A percentile compares a stretch with the other conserved stretches of the same genome.
These are phyloP conservation scores for Nannospalax galili DNA, from an alignment of 2,113 vertebrate species.

Conservation along the genomic window DNA sequence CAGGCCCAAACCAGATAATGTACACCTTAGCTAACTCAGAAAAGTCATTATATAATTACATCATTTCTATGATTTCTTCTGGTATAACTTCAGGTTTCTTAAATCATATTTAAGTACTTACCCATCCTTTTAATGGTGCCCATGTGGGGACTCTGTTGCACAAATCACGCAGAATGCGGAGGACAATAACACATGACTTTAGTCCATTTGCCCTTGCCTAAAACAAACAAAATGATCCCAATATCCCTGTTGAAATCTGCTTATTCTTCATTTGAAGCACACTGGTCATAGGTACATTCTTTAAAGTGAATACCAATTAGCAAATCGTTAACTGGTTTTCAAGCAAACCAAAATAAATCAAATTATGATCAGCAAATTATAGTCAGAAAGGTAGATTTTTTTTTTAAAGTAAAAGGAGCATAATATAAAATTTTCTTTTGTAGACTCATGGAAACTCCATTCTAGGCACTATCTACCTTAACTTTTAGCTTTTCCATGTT, in stretches of 20 bases:
- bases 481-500: slow-evolving; percentile 38
- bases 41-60: slow-evolving; percentile 18
- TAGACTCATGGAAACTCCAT: slow-evolving; percentile 88
- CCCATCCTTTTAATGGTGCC: slow-evolving; percentile 99
- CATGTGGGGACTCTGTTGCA: slow-evolving; percentile 98
- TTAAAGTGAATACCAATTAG: slow-evolving; percentile 79
- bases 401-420: slow-evolving; percentile 80
- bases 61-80: slow-evolving; percentile 35
- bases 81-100: slow-evolving; percentile 49
- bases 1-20: not conserved
- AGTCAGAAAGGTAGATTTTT: slow-evolving; percentile 72
- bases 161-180: slow-evolving; percentile 98
- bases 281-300: slow-evolving; percentile 80
- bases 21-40: slow-evolving; percentile 32
- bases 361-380: slow-evolving; percentile 64
- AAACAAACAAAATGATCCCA: slow-evolving; percentile 88
- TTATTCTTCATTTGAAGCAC: slow-evolving; percentile 80
- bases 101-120: slow-evolving; percentile 87
- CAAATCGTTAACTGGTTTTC: slow-evolving; percentile 80
- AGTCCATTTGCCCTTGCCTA: slow-evolving; percentile 99
- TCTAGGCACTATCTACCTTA: slow-evolving; percentile 74
- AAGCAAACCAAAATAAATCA: slow-evolving; percentile 83
- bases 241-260: slow-evolving; percentile 82
- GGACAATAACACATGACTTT: slow-evolving; percentile 99
- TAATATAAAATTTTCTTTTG: slow-evolving; percentile 90